Evolutionary conservation across 2,888 invertebrate genomes (phyloP).

Genomic region (Lycaena phlaeas): DNA sequence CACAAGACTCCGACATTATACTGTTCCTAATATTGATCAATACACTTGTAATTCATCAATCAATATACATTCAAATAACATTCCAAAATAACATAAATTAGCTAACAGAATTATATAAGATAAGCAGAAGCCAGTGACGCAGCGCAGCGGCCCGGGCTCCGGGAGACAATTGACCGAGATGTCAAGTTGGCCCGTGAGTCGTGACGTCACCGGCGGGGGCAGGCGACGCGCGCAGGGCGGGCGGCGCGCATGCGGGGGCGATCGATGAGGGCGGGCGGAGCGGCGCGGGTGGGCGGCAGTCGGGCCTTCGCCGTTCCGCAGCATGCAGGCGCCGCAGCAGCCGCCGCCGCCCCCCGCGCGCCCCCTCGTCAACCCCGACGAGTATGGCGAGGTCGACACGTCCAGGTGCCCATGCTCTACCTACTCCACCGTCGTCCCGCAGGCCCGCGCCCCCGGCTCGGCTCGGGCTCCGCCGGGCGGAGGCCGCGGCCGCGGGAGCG

Average conservation of each 20-base stretch:
- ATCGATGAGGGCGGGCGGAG: slow-evolving; percentile 17
- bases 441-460: not conserved
- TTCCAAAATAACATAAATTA: no score
- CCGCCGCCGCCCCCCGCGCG: slow-evolving; percentile 47
- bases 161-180: not conserved
- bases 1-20: no score
- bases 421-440: not conserved
- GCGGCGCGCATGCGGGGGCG: slow-evolving; percentile 12
- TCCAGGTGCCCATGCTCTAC: slow-evolving; percentile 66
- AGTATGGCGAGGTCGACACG: slow-evolving; percentile 89
- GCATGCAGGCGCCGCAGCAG: slow-evolving; percentile 37
- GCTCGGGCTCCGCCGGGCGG: not conserved
- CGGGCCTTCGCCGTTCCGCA: slow-evolving; percentile 27
- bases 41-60: no score
- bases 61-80: no score
- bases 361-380: slow-evolving; percentile 87
- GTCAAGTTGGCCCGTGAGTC: slow-evolving; percentile 35
- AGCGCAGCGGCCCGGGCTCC: no score
- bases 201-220: slow-evolving; percentile 24
- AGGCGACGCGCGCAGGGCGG: slow-evolving; percentile 8
- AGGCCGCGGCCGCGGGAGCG: not conserved
- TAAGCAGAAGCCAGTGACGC: no score
- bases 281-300: slow-evolving; percentile 14
- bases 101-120: no score
- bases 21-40: no score